Percentiles rank a stretch among this genome's conserved stretches.
Conservation (phyloP, 2,797 vertebrate genomes). For the Anisognathus igniventris region DNA sequence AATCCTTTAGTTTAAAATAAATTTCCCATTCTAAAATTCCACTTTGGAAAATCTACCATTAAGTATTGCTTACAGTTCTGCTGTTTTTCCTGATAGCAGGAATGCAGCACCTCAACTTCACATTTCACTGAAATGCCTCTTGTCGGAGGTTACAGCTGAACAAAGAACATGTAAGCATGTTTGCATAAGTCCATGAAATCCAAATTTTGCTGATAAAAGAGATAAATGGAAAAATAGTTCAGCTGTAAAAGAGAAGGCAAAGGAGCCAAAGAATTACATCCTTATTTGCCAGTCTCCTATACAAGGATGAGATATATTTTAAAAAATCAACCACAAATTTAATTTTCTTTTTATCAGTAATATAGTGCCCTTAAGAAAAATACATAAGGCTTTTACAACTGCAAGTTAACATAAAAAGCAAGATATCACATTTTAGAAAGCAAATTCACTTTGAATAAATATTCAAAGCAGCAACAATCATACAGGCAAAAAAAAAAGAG, state of each 20-base stretch:
- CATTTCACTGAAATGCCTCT: not conserved
- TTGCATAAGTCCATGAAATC: not conserved
- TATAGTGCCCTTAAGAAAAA: not conserved
- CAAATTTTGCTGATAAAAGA: not conserved
- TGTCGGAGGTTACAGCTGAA: not conserved
- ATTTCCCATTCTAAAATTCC: not conserved
- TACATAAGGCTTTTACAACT: not conserved
- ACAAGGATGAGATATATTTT: not conserved
- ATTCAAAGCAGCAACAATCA: not conserved
- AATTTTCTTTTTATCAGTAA: not conserved
- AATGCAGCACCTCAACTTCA: not conserved
- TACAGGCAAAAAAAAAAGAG: not conserved
- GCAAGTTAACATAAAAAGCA: not conserved
- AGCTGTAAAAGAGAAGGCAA: not conserved
- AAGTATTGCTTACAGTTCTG: not conserved
- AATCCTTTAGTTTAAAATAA: not conserved
- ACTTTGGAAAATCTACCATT: not conserved
- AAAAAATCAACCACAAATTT: not conserved
- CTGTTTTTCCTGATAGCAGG: not conserved
- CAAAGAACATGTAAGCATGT: not conserved
- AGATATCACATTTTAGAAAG: not conserved
- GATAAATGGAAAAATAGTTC: not conserved
- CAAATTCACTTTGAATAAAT: not conserved
- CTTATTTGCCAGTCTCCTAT: not conserved
- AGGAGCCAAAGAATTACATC: not conserved